Evolutionary conservation across 1,140 invertebrate species (phyloP).

Genomic region (Cherax destructor): DNA sequence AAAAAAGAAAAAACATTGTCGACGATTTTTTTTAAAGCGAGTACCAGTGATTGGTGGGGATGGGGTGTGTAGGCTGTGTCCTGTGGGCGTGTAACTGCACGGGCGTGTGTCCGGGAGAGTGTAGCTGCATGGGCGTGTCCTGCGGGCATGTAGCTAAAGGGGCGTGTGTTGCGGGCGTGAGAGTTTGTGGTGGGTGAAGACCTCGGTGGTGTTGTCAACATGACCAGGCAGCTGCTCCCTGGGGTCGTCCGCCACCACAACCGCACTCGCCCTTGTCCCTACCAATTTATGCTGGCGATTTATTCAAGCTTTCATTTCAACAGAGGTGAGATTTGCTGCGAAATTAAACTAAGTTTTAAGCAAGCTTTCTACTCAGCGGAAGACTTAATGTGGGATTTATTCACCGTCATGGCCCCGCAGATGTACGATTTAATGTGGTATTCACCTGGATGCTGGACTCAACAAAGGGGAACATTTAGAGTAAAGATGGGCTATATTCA

Average conservation of each 20-base stretch:
- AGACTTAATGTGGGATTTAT: not conserved
- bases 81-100: not conserved
- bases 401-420: not conserved
- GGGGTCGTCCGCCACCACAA: not conserved
- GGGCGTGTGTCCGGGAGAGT: not conserved
- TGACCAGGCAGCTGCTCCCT: not conserved
- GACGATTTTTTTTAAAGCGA: not conserved
- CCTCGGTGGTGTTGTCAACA: not conserved
- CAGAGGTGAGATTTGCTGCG: not conserved
- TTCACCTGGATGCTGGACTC: not conserved
- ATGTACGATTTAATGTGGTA: not conserved
- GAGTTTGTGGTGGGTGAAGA: not conserved
- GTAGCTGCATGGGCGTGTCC: not conserved
- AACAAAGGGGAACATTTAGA: not conserved
- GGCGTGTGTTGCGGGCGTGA: not conserved
- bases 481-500: too few species aligned
- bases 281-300: not conserved
- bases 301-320: constrained; percentile 2
- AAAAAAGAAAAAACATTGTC: not conserved
- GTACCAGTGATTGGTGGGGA: too few species aligned
- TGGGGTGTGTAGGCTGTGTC: not conserved
- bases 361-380: not conserved
- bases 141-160: not conserved
- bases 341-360: not conserved
- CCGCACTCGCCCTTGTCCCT: not conserved